A percentile compares a stretch with the other conserved stretches of the same genome.
phyloP scores from a whole-genome alignment of 2,888 invertebrate species.

The Hydrotaea diabolus region DNA sequence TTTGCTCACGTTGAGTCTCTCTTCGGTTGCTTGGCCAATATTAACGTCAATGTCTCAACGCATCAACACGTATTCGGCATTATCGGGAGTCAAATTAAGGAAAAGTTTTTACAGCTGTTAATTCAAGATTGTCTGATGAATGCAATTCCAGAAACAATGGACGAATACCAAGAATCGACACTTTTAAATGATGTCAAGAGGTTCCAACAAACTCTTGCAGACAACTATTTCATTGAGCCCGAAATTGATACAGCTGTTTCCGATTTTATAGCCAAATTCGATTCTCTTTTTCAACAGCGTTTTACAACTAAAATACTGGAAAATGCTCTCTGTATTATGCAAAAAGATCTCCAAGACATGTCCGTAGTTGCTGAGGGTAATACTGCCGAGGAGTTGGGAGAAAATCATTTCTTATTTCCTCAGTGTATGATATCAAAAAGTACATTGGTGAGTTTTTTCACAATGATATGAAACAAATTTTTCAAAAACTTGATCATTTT shows the following conservation, averaged over 20 bases:
- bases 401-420: constrained; percentile 78
- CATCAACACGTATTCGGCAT: constrained; percentile 78
- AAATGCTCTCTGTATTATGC: constrained; percentile 87
- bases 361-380: constrained; percentile 83
- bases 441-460: constrained; percentile 77
- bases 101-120: constrained; percentile 85
- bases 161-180: constrained; percentile 86
- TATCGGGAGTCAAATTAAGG: constrained; percentile 83
- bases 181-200: constrained; percentile 85
- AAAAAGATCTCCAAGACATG: constrained; percentile 90
- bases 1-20: constrained; percentile 75
- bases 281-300: constrained; percentile 88
- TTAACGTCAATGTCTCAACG: constrained; percentile 76
- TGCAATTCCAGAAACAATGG: constrained; percentile 89
- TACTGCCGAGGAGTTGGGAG: constrained; percentile 70
- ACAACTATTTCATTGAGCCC: constrained; percentile 82
- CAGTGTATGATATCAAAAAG: constrained; percentile 80
- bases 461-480: neutral
- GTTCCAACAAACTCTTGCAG: constrained; percentile 85
- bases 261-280: constrained; percentile 88
- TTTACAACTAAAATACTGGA: constrained; percentile 87
- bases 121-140: constrained; percentile 88
- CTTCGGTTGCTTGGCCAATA: constrained; percentile 74
- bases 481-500: neutral
- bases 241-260: constrained; percentile 83